These are phyloP conservation scores for Montipora cactus DNA, from an alignment of 64 coral and sea anemone species.

Conservation along the genomic window DNA sequence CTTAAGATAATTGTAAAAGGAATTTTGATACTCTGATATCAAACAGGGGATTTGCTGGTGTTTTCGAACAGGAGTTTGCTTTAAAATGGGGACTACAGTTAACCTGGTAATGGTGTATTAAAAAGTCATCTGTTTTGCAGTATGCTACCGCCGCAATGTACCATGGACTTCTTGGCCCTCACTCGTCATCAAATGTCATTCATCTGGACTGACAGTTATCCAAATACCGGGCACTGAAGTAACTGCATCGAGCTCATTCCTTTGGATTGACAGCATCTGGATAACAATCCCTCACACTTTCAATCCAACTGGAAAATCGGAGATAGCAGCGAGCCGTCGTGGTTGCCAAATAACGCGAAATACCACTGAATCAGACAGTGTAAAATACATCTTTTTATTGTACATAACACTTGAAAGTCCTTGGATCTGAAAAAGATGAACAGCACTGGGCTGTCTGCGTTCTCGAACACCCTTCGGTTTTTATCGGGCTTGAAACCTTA, in stretches of 20 bases:
- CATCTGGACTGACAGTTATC: background rate
- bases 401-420: conserved; percentile 18
- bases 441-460: background rate
- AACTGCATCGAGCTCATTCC: background rate
- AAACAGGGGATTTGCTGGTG: no score
- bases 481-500: no score
- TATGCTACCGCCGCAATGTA: conserved; percentile 1
- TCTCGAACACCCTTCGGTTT: background rate
- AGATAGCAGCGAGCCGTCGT: background rate
- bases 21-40: no score
- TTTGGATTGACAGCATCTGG: background rate
- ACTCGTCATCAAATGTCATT: conserved; percentile 46
- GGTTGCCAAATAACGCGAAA: background rate
- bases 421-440: background rate
- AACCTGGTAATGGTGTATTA: background rate
- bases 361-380: background rate
- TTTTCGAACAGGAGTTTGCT: no score
- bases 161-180: conserved; percentile 21
- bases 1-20: no score
- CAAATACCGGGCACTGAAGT: background rate
- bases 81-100: no score
- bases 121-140: background rate
- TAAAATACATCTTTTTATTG: background rate
- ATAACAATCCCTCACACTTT: background rate
- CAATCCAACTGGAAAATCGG: background rate